These are phyloP conservation scores for Choreutis nemorana DNA, from an alignment of 2,888 invertebrate genomes.

Conservation along the genomic window DNA sequence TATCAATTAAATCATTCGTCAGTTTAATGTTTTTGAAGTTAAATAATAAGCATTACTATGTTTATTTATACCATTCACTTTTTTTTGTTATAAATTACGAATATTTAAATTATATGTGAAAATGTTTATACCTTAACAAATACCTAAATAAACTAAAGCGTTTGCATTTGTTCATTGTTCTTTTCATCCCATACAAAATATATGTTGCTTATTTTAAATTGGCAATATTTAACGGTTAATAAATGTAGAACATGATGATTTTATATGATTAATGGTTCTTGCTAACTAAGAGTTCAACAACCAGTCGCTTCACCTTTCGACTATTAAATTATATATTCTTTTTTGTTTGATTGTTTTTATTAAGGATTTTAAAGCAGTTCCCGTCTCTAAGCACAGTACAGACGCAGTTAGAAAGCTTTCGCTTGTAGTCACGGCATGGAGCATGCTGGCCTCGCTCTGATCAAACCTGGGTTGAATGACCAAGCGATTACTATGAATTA, in stretches of 20 bases:
- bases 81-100: no score
- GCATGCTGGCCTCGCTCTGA: slow-evolving; percentile 9
- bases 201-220: slow-evolving; percentile 1
- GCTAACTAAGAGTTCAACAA: slow-evolving; percentile 10
- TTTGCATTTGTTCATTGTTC: slow-evolving; percentile 3
- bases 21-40: no score
- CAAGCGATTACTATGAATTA: neutral
- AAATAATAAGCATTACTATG: no score
- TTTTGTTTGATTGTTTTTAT: slow-evolving; percentile 5
- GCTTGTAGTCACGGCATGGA: slow-evolving; percentile 5
- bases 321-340: slow-evolving; percentile 8
- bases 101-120: no score
- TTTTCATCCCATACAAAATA: slow-evolving; percentile 4
- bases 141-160: no score
- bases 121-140: no score
- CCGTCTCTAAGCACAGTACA: slow-evolving; percentile 5
- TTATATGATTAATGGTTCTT: slow-evolving; percentile 10
- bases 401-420: slow-evolving; percentile 12
- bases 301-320: slow-evolving; percentile 6
- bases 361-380: slow-evolving; percentile 9
- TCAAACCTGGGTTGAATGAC: slow-evolving; percentile 6
- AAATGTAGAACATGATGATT: slow-evolving; percentile 6
- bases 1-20: no score
- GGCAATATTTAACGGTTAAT: slow-evolving; percentile 3
- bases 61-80: no score